Conservation (phyloP, 2,888 invertebrate species). For the Falcaria lacertinaria region DNA sequence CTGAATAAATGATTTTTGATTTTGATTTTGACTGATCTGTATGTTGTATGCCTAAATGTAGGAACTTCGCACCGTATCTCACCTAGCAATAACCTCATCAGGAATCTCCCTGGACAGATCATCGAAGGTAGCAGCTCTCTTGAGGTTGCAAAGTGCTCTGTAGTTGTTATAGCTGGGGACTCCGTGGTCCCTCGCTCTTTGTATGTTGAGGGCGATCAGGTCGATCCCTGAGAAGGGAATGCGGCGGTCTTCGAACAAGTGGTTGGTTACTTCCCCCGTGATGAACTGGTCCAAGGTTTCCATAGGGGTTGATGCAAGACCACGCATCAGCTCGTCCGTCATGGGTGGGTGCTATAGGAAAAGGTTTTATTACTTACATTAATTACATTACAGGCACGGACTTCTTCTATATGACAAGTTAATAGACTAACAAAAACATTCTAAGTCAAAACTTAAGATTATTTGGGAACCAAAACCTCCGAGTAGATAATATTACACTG, state of each 20-base stretch:
- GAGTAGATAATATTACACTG: too few relatives aligned
- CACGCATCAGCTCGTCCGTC: slow-evolving; percentile 92
- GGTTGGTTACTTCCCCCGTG: slow-evolving; percentile 96
- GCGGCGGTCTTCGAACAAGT: slow-evolving; percentile 93
- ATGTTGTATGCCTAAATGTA: too few relatives aligned
- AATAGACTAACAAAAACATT: too few relatives aligned
- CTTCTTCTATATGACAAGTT: too few relatives aligned
- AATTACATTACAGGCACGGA: too few relatives aligned
- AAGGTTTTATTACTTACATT: not conserved
- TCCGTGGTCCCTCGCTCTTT: slow-evolving; percentile 93
- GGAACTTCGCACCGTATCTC: too few relatives aligned
- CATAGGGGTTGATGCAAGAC: slow-evolving; percentile 93
- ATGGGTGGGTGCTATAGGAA: slow-evolving; percentile 81
- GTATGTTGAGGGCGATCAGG: slow-evolving; percentile 93
- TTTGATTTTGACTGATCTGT: not conserved
- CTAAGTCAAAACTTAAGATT: too few relatives aligned
- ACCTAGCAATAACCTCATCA: slow-evolving; percentile 87
- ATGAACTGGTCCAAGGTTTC: slow-evolving; percentile 96
- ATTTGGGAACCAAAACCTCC: too few relatives aligned
- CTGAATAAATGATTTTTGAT: not conserved
- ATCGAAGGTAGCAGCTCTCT: slow-evolving; percentile 90
- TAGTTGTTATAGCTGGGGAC: slow-evolving; percentile 94
- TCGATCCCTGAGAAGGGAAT: slow-evolving; percentile 96
- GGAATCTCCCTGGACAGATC: slow-evolving; percentile 93
- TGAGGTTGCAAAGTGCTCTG: slow-evolving; percentile 92